Base-by-base conservation (phyloP, 2,113 vertebrate species). In the Syngnathus floridae region DNA sequence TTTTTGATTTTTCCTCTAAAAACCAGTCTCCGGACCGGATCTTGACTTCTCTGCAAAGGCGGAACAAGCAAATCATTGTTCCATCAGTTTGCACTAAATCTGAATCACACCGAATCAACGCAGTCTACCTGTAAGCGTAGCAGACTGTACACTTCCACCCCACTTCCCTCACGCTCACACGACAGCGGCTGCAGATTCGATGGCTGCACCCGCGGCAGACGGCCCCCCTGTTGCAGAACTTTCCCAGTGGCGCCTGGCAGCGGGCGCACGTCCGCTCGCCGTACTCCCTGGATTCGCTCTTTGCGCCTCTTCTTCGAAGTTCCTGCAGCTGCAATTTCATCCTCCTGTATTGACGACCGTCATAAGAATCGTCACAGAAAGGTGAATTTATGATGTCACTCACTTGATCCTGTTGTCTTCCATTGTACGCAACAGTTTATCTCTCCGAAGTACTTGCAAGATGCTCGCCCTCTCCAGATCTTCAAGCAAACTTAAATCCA, bases 11-110 rank as follows among this genome's bases (percentile, higher is more conserved):
- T 73, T 94, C 91, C 67, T 96, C 93, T 60, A 94, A 84, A 82
- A 98, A 98, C 96, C 96, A 98, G 11, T 98, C 93, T 52, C 95
- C 96, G 62, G 94, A 92, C 74, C 92, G 92, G 78, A 93, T 82
- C 88, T 95, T 98, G 67, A 97, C 69, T 7, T 93, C 91, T 83
- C 96, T 98, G 89, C 35, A 2, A 73, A 31, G 5, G 36, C 17
- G 2, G 36, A 63, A 45, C 41, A 36, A n/a, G 4, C 12, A 26
- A 31, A 31, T 31, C 26, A 31, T 31, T 31, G 26, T 31, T 31
- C 26, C 26, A 31, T 31, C 26, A 31, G 26, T 31, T 31, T 31
- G 26, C 26, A 31, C 26, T 31, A 31, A 31, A 31, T 31, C 26
- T 31, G 26, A 31, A 31, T 31, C 2, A 8, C 7, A 40, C 6